Conservation (phyloP, 2,797 vertebrate genomes). For the Rhyacichthys aspro region DNA sequence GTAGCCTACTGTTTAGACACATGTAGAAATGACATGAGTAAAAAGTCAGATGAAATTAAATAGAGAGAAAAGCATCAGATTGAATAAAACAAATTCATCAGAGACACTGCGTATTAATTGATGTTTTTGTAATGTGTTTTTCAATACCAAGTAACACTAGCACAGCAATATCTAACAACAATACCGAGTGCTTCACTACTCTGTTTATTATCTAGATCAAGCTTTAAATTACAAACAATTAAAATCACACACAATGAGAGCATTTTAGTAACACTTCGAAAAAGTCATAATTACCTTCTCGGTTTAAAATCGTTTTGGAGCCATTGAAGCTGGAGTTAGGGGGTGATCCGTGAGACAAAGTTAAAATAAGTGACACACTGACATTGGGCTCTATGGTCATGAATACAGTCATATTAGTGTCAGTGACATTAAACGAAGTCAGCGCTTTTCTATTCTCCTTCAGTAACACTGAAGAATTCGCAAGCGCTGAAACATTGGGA, state of each 20-base stretch:
- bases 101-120: no score
- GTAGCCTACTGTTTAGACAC: conserved; percentile 61
- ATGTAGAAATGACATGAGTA: not conserved
- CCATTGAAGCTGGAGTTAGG: conserved; percentile 32
- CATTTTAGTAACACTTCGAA: no score
- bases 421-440: conserved; percentile 66
- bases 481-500: not conserved
- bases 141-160: no score
- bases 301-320: conserved; percentile 44
- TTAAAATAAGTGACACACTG: conserved; percentile 62
- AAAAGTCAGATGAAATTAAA: no score
- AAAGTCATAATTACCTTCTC: conserved; percentile 60
- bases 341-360: conserved; percentile 38
- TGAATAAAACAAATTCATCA: no score
- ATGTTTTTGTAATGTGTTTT: no score
- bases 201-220: no score
- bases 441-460: conserved; percentile 27
- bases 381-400: conserved; percentile 55
- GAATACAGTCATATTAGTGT: conserved; percentile 66
- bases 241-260: no score
- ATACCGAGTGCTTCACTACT: no score
- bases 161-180: no score
- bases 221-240: no score
- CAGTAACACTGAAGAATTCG: conserved; percentile 21
- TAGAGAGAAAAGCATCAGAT: no score